Evolutionary conservation across 2,113 vertebrate species (phyloP).

Genomic region (Murina feae): DNA sequence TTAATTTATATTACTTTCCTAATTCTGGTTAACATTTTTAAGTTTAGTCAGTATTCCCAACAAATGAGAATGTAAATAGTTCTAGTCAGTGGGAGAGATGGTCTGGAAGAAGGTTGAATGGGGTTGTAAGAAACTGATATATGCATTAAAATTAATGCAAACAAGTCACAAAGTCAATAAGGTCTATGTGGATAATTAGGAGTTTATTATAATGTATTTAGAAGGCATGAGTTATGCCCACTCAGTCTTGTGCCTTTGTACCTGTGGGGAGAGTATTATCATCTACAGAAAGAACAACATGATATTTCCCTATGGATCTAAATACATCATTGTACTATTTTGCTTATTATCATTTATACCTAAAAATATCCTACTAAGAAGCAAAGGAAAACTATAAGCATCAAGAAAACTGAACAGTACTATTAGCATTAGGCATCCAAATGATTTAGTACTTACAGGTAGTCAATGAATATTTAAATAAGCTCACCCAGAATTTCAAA

Average conservation of each 20-base stretch:
- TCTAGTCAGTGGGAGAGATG: background rate
- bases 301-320: background rate
- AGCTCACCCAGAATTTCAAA: slow-evolving; percentile 48
- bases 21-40: slow-evolving; percentile 9
- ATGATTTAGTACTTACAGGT: slow-evolving; percentile 32
- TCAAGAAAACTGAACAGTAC: background rate
- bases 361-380: slow-evolving; percentile 26
- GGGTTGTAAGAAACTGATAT: background rate
- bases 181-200: background rate
- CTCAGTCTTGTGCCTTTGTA: background rate
- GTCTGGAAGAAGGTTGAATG: background rate
- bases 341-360: background rate
- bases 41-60: background rate
- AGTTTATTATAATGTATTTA: background rate
- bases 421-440: slow-evolving; percentile 17
- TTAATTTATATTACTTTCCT: slow-evolving; percentile 1
- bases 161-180: background rate
- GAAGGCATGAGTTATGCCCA: background rate
- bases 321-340: background rate
- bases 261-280: background rate
- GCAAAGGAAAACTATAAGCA: slow-evolving; percentile 24
- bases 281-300: background rate
- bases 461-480: slow-evolving; percentile 49
- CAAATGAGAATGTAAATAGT: slow-evolving; percentile 33
- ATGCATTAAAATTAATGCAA: background rate